A percentile compares a stretch with the other conserved stretches of the same genome.
These are phyloP conservation scores for Lophochroa leadbeateri DNA, from an alignment of 2,113 vertebrate genomes.

Conservation along the genomic window DNA sequence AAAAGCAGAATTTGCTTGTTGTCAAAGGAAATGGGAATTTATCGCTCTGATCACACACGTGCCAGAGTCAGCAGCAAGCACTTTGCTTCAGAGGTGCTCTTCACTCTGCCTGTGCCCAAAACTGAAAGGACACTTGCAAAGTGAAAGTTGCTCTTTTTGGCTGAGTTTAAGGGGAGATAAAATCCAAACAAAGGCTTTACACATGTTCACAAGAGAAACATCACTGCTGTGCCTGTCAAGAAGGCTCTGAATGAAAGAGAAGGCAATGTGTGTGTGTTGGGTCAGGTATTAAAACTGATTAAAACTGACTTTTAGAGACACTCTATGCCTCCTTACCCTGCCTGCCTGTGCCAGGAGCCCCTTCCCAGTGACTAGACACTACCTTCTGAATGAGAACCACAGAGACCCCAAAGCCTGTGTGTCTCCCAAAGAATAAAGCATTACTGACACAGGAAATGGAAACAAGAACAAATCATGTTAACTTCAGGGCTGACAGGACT, in stretches of 20 bases:
- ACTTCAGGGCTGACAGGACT: neutral
- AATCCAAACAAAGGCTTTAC: neutral
- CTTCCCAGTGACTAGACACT: neutral
- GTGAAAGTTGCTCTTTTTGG: neutral
- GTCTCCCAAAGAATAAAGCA: neutral
- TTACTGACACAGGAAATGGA: neutral
- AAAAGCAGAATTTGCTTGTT: neutral
- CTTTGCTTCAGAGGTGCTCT: neutral
- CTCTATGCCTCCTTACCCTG: neutral
- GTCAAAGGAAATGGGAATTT: neutral
- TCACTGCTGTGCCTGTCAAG: neutral
- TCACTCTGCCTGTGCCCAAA: neutral
- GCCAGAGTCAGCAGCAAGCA: neutral
- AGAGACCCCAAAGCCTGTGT: neutral
- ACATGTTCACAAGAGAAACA: neutral
- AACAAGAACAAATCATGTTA: neutral
- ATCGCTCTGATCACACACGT: neutral
- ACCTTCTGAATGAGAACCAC: neutral
- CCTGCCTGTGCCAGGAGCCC: neutral
- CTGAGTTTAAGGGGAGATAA: neutral
- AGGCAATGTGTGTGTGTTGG: neutral
- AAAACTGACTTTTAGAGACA: neutral
- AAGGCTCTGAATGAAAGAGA: neutral
- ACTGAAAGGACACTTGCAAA: neutral
- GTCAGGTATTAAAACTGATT: neutral